A percentile compares a stretch with the other conserved stretches of the same genome.
These are phyloP conservation scores for Adrianichthys oophorus DNA, from an alignment of 2,797 vertebrate genomes.

Conservation along the genomic window DNA sequence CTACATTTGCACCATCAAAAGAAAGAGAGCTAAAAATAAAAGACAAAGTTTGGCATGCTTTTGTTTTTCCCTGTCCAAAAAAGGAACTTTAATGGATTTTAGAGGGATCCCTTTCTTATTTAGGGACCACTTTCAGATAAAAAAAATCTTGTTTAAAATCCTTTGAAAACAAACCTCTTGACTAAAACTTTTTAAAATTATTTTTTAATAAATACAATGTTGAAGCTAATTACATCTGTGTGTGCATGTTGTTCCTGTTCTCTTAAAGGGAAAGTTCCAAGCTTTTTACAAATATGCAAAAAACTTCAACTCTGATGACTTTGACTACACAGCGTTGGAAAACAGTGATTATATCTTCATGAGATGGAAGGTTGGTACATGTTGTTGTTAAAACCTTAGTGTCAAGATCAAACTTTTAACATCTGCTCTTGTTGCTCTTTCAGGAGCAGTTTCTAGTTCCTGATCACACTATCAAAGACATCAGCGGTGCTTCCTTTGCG, in stretches of 20 bases:
- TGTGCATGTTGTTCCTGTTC: constrained; percentile 1
- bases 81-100: no score
- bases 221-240: neutral
- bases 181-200: neutral
- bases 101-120: no score
- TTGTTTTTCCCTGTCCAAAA: no score
- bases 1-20: no score
- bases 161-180: no score
- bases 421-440: neutral
- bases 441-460: constrained; percentile 98
- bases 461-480: constrained; percentile 98
- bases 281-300: constrained; percentile 98
- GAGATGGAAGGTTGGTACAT: constrained; percentile 92
- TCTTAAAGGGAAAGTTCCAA: constrained; percentile 92
- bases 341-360: constrained; percentile 97
- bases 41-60: no score
- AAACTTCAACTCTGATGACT: constrained; percentile 96
- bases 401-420: constrained; percentile 3
- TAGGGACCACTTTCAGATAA: no score
- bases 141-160: no score
- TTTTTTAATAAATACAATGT: neutral
- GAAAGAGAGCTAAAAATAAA: no score
- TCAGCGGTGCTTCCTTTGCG: constrained; percentile 97
- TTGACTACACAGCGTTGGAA: constrained; percentile 93
- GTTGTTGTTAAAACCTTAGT: neutral